phyloP scores from a whole-genome alignment of 1,140 invertebrate species.

The Drosophila bifasciata region DNA sequence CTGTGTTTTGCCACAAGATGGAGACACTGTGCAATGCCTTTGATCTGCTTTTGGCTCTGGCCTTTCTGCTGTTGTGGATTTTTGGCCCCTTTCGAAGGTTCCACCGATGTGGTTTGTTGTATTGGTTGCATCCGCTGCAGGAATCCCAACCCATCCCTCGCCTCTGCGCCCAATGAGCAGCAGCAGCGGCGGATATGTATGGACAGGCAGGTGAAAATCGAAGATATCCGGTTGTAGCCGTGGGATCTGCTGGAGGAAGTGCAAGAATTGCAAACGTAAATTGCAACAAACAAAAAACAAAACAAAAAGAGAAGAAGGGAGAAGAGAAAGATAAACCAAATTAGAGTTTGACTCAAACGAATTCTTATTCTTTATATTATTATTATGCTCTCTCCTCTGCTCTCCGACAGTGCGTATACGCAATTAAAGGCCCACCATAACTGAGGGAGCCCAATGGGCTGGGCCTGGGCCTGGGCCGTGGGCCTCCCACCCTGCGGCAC shows the following conservation, averaged over 20 bases:
- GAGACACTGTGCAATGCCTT: slow-evolving; percentile 14
- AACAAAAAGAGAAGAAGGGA: neutral
- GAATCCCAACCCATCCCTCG: neutral
- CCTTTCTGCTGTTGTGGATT: slow-evolving; percentile 22
- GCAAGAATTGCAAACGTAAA: slow-evolving; percentile 2
- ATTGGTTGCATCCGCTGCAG: slow-evolving; percentile 34
- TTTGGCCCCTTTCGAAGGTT: slow-evolving; percentile 11
- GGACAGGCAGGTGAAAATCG: slow-evolving; percentile 59
- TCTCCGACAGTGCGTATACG: slow-evolving; percentile 58
- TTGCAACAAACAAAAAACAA: neutral
- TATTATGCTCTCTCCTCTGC: neutral
- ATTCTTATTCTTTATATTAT: too few relatives aligned
- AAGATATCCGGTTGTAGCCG: slow-evolving; percentile 63
- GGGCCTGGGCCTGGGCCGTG: too few relatives aligned
- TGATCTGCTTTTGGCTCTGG: neutral
- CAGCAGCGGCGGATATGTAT: slow-evolving; percentile 74
- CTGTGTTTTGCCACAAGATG: slow-evolving; percentile 30
- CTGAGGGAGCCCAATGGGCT: too few relatives aligned
- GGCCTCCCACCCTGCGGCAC: neutral
- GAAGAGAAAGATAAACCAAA: neutral
- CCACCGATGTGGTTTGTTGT: slow-evolving; percentile 53
- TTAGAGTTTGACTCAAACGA: neutral
- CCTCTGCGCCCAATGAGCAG: slow-evolving; percentile 12
- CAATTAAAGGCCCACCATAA: slow-evolving; percentile 61
- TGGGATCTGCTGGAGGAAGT: slow-evolving; percentile 28